These are phyloP conservation scores for Heterochromis multidens DNA, from an alignment of 2,113 vertebrate species.

Conservation along the genomic window DNA sequence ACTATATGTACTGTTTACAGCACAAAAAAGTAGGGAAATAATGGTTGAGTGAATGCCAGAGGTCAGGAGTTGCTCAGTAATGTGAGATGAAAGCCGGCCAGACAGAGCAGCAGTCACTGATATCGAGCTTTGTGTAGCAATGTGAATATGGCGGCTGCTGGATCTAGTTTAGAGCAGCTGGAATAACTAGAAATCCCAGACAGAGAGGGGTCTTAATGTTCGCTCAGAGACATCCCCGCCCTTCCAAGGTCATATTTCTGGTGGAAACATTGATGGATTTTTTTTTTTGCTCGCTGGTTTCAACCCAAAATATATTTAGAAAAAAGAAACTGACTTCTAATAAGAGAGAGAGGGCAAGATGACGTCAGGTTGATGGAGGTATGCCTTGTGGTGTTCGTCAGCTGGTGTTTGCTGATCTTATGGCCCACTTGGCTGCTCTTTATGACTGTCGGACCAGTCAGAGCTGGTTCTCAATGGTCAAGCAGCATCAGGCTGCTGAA, in stretches of 20 bases:
- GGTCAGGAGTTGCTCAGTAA: conserved; percentile 11
- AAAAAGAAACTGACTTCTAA: background rate
- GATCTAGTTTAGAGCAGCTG: background rate
- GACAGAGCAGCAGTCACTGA: background rate
- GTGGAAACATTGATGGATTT: background rate
- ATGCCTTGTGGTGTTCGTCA: conserved; percentile 25
- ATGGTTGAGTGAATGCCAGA: background rate
- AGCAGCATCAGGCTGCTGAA: background rate
- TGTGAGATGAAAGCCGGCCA: background rate
- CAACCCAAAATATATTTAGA: background rate
- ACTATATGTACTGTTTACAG: background rate
- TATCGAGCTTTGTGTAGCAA: background rate
- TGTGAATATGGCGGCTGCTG: background rate
- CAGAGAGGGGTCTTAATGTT: background rate
- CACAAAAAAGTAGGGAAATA: background rate
- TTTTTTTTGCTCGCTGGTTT: background rate
- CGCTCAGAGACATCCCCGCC: background rate
- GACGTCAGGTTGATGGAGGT: background rate
- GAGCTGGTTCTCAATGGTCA: conserved; percentile 40
- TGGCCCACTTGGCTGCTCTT: conserved; percentile 11
- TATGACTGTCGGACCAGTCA: conserved; percentile 44
- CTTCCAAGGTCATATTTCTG: background rate
- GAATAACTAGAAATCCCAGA: background rate
- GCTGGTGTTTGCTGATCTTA: conserved; percentile 37
- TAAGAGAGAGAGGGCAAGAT: background rate